phyloP scores from a whole-genome alignment of 2,888 invertebrate genomes.

The Scaeva pyrastri region DNA sequence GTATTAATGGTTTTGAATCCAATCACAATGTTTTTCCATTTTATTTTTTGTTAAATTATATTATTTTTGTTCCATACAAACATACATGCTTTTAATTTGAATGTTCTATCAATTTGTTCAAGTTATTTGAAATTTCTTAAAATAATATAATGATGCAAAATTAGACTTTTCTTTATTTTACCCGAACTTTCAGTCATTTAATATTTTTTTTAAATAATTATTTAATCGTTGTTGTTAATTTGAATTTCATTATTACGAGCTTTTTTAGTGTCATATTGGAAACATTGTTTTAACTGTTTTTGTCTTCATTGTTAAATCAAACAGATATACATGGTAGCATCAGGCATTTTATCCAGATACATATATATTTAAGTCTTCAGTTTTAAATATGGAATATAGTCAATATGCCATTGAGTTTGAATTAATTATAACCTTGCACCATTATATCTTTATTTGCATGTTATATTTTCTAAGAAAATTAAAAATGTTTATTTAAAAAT shows the following conservation, averaged over 20 bases:
- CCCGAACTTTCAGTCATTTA: no score
- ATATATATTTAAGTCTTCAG: no score
- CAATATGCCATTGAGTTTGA: neutral
- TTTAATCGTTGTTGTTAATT: no score
- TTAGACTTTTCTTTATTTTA: neutral
- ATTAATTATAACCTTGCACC: neutral
- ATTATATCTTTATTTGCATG: neutral
- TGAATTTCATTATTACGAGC: no score
- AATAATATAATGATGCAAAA: neutral
- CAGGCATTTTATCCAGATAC: no score
- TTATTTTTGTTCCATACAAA: slow-evolving; percentile 35
- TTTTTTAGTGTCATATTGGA: no score
- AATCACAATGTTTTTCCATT: slow-evolving; percentile 68
- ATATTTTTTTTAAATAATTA: no score
- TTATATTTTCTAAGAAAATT: neutral
- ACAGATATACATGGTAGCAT: no score
- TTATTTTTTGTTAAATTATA: slow-evolving; percentile 36
- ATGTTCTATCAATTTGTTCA: neutral
- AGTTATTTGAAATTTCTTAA: neutral
- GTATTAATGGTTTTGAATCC: slow-evolving; percentile 70
- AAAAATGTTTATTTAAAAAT: neutral
- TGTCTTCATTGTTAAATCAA: no score
- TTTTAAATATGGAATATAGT: no score
- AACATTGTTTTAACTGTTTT: no score
- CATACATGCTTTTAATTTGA: neutral